Base-by-base conservation (phyloP, 2,797 vertebrate genomes). In the Siniperca scherzeri region DNA sequence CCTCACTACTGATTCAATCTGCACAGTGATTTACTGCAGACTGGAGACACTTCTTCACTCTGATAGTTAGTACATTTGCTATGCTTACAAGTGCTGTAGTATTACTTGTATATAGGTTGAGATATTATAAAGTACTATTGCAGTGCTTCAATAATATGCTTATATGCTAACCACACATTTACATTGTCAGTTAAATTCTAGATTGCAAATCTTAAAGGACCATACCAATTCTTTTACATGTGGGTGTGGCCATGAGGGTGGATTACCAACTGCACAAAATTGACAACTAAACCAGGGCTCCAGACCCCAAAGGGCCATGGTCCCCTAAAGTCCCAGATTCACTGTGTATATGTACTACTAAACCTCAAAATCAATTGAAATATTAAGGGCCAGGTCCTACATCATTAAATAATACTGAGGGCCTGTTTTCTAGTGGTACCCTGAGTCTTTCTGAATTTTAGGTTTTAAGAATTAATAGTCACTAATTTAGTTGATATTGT, bases 1-100 rank as follows among this genome's bases (percentile, higher is more conserved):
- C 73, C 48, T 72, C 60, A 44, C 27, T 25, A n/a, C 56, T 2
- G 59, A 72, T 9, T 70, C 36, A 46, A 36, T 73, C n/a, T 56
- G 30, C 36, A 22, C 13, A 0, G 25, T 44, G 79, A 81, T 71
- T 67, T 33, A 69, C 38, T 71, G 71, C 52, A 62, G 22, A 33
- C 40, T 56, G 16, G 22, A 55, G 59, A 57, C 16, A 22, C n/a
- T 64, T 50, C 66, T 62, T 69, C 66, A 69, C 42, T 46, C 52
- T 66, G 59, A 67, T 46, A 5, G 0, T 33, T 10, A 8, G 13
- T 22, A 22, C 59, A 70, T 57, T 74, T 0, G 14, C 55, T 21
- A 27, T 46, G 36, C 52, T 30, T 46, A 56, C 36, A 70, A 57
- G 40, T 25, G 50, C 55, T 22, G 27, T 30, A 48, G 33, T 57